Conservation (phyloP, 2,888 invertebrate genomes). For the Agonopterix arenella region DNA sequence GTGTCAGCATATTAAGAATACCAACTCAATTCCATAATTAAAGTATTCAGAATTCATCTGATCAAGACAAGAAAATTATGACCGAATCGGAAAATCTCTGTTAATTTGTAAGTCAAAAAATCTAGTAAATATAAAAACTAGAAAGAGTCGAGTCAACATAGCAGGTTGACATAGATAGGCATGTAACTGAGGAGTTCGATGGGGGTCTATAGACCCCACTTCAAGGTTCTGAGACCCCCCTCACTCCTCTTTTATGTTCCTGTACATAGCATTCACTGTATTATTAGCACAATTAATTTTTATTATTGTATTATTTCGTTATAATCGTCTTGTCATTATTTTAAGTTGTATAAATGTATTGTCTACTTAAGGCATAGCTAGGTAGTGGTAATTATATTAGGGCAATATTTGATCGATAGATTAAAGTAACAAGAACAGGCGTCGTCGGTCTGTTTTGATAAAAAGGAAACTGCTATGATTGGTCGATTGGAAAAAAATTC, state of each 20-base stretch:
- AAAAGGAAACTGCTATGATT: conserved; percentile 7
- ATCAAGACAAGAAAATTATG: too few relatives aligned
- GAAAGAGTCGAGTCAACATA: conserved; percentile 19
- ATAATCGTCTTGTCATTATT: conserved; percentile 73
- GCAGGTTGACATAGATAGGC: conserved; percentile 23
- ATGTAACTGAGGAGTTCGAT: too few relatives aligned
- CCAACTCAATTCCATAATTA: too few relatives aligned
- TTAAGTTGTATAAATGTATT: conserved; percentile 75
- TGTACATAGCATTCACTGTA: conserved; percentile 35
- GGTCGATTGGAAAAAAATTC: conserved; percentile 1
- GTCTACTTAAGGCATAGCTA: conserved; percentile 72
- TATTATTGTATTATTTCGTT: conserved; percentile 56
- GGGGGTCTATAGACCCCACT: conserved; percentile 1
- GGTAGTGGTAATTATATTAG: conserved; percentile 70
- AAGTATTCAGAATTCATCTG: too few relatives aligned
- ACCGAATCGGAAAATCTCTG: background rate
- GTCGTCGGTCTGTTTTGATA: conserved; percentile 8
- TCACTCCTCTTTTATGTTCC: too few relatives aligned
- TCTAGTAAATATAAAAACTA: background rate
- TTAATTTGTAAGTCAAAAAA: background rate
- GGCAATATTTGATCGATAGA: conserved; percentile 52
- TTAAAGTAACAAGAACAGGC: conserved; percentile 31
- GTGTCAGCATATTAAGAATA: too few relatives aligned
- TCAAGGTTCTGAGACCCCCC: too few relatives aligned
- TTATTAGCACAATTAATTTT: conserved; percentile 68